Percentiles rank a stretch among this genome's conserved stretches.
Evolutionary conservation across 2,797 vertebrate genomes (phyloP).

Genomic region (Coccyzus lansbergi): DNA sequence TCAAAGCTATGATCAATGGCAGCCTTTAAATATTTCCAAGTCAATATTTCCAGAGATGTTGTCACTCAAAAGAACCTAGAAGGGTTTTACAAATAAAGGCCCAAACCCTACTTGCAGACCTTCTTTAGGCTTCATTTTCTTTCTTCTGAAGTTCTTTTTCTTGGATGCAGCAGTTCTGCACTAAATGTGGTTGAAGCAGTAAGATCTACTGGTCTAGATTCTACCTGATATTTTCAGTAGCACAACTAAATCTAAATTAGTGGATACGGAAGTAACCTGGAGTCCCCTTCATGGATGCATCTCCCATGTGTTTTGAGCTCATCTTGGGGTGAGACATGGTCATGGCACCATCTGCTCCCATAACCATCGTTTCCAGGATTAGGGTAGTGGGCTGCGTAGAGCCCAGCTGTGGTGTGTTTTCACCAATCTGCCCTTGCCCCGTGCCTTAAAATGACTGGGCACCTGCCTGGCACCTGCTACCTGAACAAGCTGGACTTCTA

Average conservation of each 20-base stretch:
- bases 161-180: not conserved
- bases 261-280: fast-evolving
- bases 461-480: not conserved
- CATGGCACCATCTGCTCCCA: fast-evolving
- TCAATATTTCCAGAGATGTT: not conserved
- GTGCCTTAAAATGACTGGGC: fast-evolving
- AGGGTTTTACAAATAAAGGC: not conserved
- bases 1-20: conserved; percentile 16
- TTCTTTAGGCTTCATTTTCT: not conserved
- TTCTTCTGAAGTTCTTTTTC: not conserved
- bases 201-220: not conserved
- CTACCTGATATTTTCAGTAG: not conserved
- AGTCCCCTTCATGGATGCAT: not conserved
- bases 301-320: not conserved
- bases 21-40: conserved; percentile 32
- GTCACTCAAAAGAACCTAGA: not conserved
- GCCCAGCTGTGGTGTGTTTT: fast-evolving
- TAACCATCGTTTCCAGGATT: not conserved
- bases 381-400: fast-evolving
- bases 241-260: not conserved
- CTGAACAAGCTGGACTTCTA: not conserved
- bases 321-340: not conserved
- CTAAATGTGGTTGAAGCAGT: not conserved
- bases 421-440: not conserved
- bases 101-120: not conserved